A percentile compares a stretch with the other conserved stretches of the same genome.
Evolutionary conservation across 2,113 vertebrate genomes (phyloP).

Genomic region (Dendrocopos noguchii): DNA sequence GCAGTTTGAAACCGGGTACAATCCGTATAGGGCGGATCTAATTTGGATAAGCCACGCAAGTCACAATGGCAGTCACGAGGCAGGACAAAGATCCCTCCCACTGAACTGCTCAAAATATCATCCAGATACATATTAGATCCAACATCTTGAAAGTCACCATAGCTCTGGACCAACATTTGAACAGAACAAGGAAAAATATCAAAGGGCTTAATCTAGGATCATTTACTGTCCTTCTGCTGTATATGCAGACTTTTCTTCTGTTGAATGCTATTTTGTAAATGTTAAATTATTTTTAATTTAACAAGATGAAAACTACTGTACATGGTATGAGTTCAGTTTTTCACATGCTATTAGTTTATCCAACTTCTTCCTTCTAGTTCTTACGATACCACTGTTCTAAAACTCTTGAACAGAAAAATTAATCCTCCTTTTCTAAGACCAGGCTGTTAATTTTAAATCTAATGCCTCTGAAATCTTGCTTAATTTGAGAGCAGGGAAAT

Average conservation of each 20-base stretch:
- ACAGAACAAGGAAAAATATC: neutral
- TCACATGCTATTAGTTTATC: neutral
- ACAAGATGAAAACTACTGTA: neutral
- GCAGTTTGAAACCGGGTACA: neutral
- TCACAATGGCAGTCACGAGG: neutral
- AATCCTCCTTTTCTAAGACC: neutral
- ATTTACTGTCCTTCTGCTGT: neutral
- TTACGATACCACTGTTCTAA: neutral
- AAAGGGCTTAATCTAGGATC: neutral
- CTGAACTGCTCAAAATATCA: neutral
- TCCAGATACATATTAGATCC: neutral
- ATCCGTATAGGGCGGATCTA: neutral
- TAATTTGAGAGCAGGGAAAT: conserved; percentile 7
- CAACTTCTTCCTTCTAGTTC: neutral
- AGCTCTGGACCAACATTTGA: neutral
- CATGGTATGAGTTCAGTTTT: neutral
- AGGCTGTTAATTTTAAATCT: neutral
- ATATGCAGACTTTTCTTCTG: neutral
- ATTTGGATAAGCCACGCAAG: neutral
- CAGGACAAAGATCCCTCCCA: neutral
- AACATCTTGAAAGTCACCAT: neutral
- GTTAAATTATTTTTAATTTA: neutral
- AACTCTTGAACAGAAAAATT: neutral
- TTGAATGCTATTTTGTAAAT: neutral
- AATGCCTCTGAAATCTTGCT: neutral